Conservation (phyloP, 2,113 vertebrate species). For the Anguilla rostrata region DNA sequence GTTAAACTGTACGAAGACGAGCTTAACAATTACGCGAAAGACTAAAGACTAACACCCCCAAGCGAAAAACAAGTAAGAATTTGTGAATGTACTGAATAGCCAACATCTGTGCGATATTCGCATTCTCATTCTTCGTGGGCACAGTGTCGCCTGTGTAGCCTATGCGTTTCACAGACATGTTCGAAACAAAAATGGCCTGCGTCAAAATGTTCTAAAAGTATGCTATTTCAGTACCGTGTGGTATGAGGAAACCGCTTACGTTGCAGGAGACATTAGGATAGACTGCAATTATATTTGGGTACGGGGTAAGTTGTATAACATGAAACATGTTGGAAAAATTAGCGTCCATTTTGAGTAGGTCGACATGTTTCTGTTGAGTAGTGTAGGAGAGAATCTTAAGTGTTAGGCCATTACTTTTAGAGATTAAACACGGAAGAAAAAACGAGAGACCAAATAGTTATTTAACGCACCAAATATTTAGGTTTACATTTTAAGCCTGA, state of each 20-base stretch:
- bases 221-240: background rate
- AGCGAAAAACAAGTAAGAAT: constrained; percentile 85
- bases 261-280: background rate
- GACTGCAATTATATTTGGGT: constrained; percentile 1
- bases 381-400: constrained; percentile 52
- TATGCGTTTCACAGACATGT: constrained; percentile 21
- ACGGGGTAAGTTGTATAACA: constrained; percentile 55
- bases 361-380: constrained; percentile 87
- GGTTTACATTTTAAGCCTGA: constrained; percentile 9
- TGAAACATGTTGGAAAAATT: constrained; percentile 62
- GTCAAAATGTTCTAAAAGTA: constrained; percentile 32
- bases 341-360: constrained; percentile 96
- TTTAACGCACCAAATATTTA: constrained; percentile 13
- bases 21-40: constrained; percentile 80
- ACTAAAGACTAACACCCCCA: constrained; percentile 77
- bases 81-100: background rate
- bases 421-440: background rate
- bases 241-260: background rate
- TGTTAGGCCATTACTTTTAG: constrained; percentile 38
- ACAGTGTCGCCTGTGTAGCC: constrained; percentile 13
- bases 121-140: constrained; percentile 10
- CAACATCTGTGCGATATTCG: constrained; percentile 4
- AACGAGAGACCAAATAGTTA: background rate
- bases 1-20: constrained; percentile 77
- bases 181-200: constrained; percentile 11